Evolutionary conservation across 2,888 invertebrate species (phyloP).

Genomic region (Cyrtodaria siliqua): DNA sequence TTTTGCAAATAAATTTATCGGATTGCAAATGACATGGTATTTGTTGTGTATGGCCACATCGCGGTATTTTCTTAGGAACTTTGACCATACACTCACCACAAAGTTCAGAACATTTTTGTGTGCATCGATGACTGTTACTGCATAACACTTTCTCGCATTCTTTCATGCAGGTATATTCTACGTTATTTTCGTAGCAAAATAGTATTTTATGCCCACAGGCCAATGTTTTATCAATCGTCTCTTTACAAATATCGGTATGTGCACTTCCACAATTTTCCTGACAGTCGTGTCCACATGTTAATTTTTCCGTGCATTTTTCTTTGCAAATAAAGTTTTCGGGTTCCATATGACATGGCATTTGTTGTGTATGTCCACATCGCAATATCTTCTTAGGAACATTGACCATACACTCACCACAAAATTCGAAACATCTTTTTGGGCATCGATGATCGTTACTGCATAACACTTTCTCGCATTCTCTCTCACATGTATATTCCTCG

Average conservation of each 20-base stretch:
- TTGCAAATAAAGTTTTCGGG: constrained; percentile 71
- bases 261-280: constrained; percentile 59
- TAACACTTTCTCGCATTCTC: constrained; percentile 53
- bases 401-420: constrained; percentile 70
- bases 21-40: no score
- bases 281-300: constrained; percentile 66
- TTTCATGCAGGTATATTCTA: constrained; percentile 40
- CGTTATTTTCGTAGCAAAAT: constrained; percentile 46
- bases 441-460: constrained; percentile 66
- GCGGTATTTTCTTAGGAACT: constrained; percentile 88
- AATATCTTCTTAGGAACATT: constrained; percentile 68
- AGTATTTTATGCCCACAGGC: constrained; percentile 63
- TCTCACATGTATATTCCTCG: constrained; percentile 81
- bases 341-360: constrained; percentile 71
- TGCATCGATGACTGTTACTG: constrained; percentile 66
- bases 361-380: constrained; percentile 76
- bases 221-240: constrained; percentile 43
- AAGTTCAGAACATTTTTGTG: constrained; percentile 80
- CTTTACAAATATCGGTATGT: constrained; percentile 47
- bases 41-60: no score
- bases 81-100: constrained; percentile 88
- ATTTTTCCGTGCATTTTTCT: constrained; percentile 59
- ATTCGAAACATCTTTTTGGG: constrained; percentile 87
- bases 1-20: no score
- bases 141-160: no score